A percentile compares a stretch with the other conserved stretches of the same genome.
phyloP scores from a whole-genome alignment of 2,113 vertebrate genomes.

The Carassius carassius region DNA sequence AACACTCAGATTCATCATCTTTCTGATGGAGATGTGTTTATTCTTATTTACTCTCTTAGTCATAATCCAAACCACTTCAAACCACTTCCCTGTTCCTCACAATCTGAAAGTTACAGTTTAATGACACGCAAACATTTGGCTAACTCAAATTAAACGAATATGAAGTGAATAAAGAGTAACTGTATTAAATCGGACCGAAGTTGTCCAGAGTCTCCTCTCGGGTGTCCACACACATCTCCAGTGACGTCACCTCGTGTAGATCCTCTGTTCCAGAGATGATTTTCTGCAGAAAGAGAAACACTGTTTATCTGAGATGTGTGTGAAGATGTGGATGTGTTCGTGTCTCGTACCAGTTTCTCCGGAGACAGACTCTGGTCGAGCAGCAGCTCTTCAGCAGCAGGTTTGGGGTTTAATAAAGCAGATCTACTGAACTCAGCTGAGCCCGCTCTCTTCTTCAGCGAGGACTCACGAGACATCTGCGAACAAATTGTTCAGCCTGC shows the following conservation, averaged over 20 bases:
- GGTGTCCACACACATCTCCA: conserved; percentile 86
- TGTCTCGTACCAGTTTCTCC: conserved; percentile 76
- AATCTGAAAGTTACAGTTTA: too few species aligned
- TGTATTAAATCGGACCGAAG: conserved; percentile 82
- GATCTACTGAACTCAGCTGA: conserved; percentile 77
- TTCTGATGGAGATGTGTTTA: too few species aligned
- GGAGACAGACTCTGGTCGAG: conserved; percentile 76
- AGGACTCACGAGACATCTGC: not conserved
- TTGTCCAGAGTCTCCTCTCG: conserved; percentile 83
- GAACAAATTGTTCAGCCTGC: too few species aligned
- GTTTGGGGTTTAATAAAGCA: conserved; percentile 75
- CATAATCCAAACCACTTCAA: too few species aligned
- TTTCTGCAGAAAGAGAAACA: conserved; percentile 68
- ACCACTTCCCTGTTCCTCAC: too few species aligned
- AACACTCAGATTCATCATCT: not conserved
- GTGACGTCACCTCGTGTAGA: conserved; percentile 75
- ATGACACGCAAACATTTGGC: too few species aligned
- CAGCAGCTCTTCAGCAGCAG: conserved; percentile 64
- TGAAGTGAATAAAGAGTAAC: too few species aligned
- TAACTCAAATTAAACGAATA: too few species aligned
- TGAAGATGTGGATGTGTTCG: too few species aligned
- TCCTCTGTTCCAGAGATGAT: conserved; percentile 77
- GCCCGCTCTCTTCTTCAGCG: conserved; percentile 47
- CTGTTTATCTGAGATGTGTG: too few species aligned
- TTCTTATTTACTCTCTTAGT: not conserved